Percentiles rank a stretch among this genome's conserved stretches.
These are phyloP conservation scores for Lagria hirta DNA, from an alignment of 2,888 invertebrate species.

Conservation along the genomic window DNA sequence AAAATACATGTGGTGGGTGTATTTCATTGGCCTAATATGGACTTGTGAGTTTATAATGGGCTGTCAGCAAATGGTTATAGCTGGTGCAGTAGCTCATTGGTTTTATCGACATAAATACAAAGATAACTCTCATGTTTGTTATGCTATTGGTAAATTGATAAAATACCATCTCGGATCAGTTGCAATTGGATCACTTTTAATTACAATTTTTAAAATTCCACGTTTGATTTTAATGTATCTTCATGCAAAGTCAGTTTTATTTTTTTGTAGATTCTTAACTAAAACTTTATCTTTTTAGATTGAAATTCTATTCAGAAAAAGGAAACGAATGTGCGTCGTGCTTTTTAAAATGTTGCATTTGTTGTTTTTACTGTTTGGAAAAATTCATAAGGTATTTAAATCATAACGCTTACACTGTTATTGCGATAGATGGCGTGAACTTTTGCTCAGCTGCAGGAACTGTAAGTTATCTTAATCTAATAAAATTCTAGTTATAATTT, in stretches of 20 bases:
- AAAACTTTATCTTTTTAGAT: slow-evolving; percentile 53
- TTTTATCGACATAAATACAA: slow-evolving; percentile 81
- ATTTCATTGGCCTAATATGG: slow-evolving; percentile 89
- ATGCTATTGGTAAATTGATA: slow-evolving; percentile 72
- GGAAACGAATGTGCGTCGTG: slow-evolving; percentile 76
- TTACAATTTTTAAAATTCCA: slow-evolving; percentile 90
- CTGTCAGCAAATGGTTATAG: slow-evolving; percentile 92
- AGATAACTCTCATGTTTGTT: slow-evolving; percentile 66
- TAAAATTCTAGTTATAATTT: slow-evolving; percentile 2
- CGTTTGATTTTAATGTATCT: slow-evolving; percentile 84
- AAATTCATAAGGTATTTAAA: slow-evolving; percentile 89
- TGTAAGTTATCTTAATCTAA: slow-evolving; percentile 55
- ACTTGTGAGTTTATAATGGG: slow-evolving; percentile 91
- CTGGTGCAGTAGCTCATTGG: slow-evolving; percentile 92
- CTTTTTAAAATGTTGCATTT: slow-evolving; percentile 78
- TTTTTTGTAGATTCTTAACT: slow-evolving; percentile 4
- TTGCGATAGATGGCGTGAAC: slow-evolving; percentile 87
- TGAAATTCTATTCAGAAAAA: slow-evolving; percentile 68
- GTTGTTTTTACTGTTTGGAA: slow-evolving; percentile 89
- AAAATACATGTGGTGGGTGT: slow-evolving; percentile 93
- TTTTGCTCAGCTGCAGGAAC: slow-evolving; percentile 89
- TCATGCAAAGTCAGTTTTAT: slow-evolving; percentile 76
- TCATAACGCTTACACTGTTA: slow-evolving; percentile 93
- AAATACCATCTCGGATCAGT: slow-evolving; percentile 94
- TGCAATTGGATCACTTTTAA: slow-evolving; percentile 91